Evolutionary conservation across 1,140 invertebrate species (phyloP).

Genomic region (Galendromus occidentalis): DNA sequence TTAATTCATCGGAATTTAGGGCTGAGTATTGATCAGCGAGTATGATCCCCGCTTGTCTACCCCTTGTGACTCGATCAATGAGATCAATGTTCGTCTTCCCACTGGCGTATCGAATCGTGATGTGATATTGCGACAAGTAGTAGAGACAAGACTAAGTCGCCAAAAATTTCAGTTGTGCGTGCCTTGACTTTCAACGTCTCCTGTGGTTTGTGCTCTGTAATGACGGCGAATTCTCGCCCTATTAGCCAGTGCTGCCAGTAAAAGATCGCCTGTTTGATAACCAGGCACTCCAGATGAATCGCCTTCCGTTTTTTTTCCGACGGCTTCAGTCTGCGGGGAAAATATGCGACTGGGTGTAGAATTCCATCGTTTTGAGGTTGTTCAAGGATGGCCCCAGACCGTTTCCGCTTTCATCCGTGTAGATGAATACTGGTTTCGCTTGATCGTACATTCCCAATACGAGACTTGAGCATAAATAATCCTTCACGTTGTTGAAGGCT

Average conservation of each 20-base stretch:
- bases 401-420: too few relatives aligned
- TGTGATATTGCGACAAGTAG: too few relatives aligned
- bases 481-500: conserved; percentile 13
- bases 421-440: neutral
- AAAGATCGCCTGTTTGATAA: conserved; percentile 7
- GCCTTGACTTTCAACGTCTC: too few relatives aligned
- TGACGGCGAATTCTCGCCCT: conserved; percentile 5
- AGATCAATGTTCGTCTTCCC: conserved; percentile 8
- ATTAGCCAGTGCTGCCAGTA: conserved; percentile 14
- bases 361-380: neutral
- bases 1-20: neutral
- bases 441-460: conserved; percentile 13
- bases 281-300: conserved; percentile 12
- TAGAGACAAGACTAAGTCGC: too few relatives aligned
- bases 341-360: conserved; percentile 7
- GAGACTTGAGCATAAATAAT: neutral
- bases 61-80: neutral
- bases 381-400: too few relatives aligned
- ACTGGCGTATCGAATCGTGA: neutral
- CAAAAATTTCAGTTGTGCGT: too few relatives aligned
- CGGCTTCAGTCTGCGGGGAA: neutral
- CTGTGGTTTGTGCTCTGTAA: conserved; percentile 6
- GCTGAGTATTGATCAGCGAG: neutral
- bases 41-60: neutral
- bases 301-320: conserved; percentile 3